Percentiles rank a stretch among this genome's conserved stretches.
Evolutionary conservation across 2,888 invertebrate genomes (phyloP).

Genomic region (Sminthurinus aureus): DNA sequence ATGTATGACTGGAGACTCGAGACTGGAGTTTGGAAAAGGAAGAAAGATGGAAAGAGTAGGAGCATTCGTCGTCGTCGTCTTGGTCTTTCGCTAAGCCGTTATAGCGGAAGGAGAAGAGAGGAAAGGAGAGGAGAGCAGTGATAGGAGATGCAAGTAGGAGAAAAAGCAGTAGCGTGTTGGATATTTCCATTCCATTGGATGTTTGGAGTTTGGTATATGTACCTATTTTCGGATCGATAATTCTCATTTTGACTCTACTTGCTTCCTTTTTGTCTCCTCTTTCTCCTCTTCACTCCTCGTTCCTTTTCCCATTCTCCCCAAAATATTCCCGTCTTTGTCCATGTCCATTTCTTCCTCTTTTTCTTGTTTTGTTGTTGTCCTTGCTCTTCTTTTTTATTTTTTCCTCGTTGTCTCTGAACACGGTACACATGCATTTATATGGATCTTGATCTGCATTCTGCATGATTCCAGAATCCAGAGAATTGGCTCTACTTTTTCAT

Average conservation of each 20-base stretch:
- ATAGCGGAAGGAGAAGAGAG: slow-evolving; percentile 2
- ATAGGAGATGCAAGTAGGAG: too few relatives aligned
- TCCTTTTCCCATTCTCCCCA: slow-evolving; percentile 42
- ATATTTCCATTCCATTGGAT: slow-evolving; percentile 21
- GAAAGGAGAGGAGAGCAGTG: not conserved
- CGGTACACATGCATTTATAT: too few relatives aligned
- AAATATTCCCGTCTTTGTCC: slow-evolving; percentile 45
- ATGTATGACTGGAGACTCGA: slow-evolving; percentile 5
- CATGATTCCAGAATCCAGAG: too few relatives aligned
- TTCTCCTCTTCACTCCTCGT: slow-evolving; percentile 40
- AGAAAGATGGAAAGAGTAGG: slow-evolving; percentile 3
- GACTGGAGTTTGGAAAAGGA: slow-evolving; percentile 13
- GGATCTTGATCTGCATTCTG: not conserved
- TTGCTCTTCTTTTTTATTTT: too few relatives aligned
- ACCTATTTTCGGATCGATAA: slow-evolving; percentile 39
- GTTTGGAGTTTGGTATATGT: slow-evolving; percentile 16
- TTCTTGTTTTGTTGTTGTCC: not conserved
- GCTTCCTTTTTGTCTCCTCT: slow-evolving; percentile 42
- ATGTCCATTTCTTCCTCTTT: slow-evolving; percentile 22
- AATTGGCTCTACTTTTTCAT: too few relatives aligned
- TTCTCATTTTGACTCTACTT: slow-evolving; percentile 37
- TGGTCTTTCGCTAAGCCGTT: slow-evolving; percentile 5
- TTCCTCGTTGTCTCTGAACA: too few relatives aligned
- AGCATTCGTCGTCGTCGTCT: not conserved
- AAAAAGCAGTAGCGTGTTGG: not conserved